Conservation (phyloP, 2,888 invertebrate species). For the Argyresthia albistria region DNA sequence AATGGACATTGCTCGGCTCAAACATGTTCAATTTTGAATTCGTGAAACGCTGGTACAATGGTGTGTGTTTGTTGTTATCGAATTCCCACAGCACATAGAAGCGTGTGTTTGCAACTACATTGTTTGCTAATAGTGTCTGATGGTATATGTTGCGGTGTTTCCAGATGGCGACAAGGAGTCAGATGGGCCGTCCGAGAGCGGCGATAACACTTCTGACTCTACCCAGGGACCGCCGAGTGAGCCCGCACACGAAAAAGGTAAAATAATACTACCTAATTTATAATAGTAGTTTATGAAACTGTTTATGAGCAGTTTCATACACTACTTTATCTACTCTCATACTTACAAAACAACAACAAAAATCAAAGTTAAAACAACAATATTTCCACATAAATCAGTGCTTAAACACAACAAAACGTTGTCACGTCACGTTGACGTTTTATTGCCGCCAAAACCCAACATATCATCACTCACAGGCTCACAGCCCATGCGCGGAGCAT, state of each 20-base stretch:
- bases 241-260: slow-evolving; percentile 66
- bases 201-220: slow-evolving; percentile 65
- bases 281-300: too few species aligned
- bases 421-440: too few species aligned
- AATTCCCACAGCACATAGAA: slow-evolving; percentile 9
- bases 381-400: too few species aligned
- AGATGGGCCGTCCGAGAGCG: slow-evolving; percentile 66
- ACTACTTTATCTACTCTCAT: too few species aligned
- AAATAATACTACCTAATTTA: too few species aligned
- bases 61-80: slow-evolving; percentile 30
- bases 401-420: too few species aligned
- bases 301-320: too few species aligned
- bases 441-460: too few species aligned
- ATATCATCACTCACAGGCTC: too few species aligned
- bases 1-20: slow-evolving; percentile 35
- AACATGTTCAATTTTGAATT: slow-evolving; percentile 66
- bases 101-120: slow-evolving; percentile 3
- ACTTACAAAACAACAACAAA: too few species aligned
- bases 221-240: slow-evolving; percentile 57
- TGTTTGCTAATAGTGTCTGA: neutral
- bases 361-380: too few species aligned
- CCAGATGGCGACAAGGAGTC: slow-evolving; percentile 69
- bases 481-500: too few species aligned
- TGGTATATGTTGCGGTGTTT: slow-evolving; percentile 10
- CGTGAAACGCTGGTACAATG: slow-evolving; percentile 60